Evolutionary conservation across 1,140 invertebrate species (phyloP), one percentile per base, ranked within the genome.

Genomic region (Ceratosolen solmsi): DNA sequence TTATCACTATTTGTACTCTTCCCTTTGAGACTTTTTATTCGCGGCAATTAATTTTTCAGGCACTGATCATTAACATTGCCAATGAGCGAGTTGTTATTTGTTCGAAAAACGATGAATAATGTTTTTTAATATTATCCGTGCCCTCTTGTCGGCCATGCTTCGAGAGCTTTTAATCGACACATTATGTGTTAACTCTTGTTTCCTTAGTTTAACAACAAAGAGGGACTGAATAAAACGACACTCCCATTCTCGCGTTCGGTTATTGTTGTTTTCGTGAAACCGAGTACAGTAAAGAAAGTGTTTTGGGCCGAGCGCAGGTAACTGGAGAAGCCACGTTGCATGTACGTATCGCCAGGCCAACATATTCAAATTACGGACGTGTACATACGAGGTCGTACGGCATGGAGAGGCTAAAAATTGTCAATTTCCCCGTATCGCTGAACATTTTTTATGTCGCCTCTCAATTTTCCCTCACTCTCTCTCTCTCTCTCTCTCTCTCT

Each of bases 181-280:
- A 70, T 70, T 13, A 46, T 41, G 27, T 25, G 0, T 2, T 25
- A 1, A 63, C 36, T 46, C 36, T 41, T n/a, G 36, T 70, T n/a
- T 46, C 20, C 8, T 13, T 63, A 17, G 25, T 33, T 63, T 17
- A 63, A 63, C 54, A 60, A 60, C 20, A 22, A 3, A 11, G 7
- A 30, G 25, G 8, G 60, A 63, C 11, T 1, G 11, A 20, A 33
- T 33, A 33, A 33, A 33, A 63, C 60, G 60, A 63, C 15, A 46
- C 22, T 3, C 4, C 36, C 65, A 27, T 5, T 38, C 17, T 46
- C 65, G 20, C 8, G 9, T 38, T 41, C 65, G 36, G 17, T 70
- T n/a, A 71, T 71, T 71, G 38, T 49, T 71, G 13, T 49, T 71
- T 71, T 27, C 70, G 3, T 20, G 70, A 49, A 71, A 71, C 1